These are phyloP conservation scores for Serripes groenlandicus DNA, from an alignment of 2,888 invertebrate genomes.

Conservation along the genomic window DNA sequence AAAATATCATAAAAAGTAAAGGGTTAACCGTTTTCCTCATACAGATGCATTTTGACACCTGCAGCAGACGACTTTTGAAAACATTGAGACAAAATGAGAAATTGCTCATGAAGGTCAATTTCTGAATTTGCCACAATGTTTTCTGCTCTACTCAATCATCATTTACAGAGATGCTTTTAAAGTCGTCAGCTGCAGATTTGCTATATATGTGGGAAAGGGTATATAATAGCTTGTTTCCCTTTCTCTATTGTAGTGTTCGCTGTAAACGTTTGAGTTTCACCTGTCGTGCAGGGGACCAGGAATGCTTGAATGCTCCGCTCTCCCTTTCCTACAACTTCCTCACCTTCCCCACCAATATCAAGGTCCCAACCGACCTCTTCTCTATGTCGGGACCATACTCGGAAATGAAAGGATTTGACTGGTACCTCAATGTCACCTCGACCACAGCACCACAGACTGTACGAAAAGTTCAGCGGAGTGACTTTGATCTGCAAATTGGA, in stretches of 20 bases:
- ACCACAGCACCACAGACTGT: conserved; percentile 88
- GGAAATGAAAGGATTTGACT: conserved; percentile 91
- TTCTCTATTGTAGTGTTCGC: conserved; percentile 87
- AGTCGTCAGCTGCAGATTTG: too few relatives aligned
- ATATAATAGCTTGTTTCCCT: conserved; percentile 28
- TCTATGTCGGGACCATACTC: conserved; percentile 94
- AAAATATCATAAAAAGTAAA: too few relatives aligned
- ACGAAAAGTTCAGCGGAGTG: conserved; percentile 80
- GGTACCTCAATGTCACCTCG: conserved; percentile 90
- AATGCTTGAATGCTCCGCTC: conserved; percentile 93
- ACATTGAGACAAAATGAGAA: not conserved
- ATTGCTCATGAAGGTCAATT: not conserved
- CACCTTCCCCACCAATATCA: conserved; percentile 92
- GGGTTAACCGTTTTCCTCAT: too few relatives aligned
- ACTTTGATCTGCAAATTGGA: conserved; percentile 84
- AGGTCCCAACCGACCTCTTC: conserved; percentile 90
- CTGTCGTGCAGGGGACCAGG: conserved; percentile 91
- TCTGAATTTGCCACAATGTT: not conserved
- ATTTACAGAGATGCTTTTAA: too few relatives aligned
- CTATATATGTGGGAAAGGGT: too few relatives aligned
- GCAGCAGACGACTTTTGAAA: too few relatives aligned
- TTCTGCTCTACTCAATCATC: not conserved
- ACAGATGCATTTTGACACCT: too few relatives aligned
- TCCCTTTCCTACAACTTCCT: conserved; percentile 97
- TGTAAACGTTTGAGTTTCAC: conserved; percentile 91